Evolutionary conservation across 2,113 vertebrate genomes (phyloP).

Genomic region (Ellobius talpinus): DNA sequence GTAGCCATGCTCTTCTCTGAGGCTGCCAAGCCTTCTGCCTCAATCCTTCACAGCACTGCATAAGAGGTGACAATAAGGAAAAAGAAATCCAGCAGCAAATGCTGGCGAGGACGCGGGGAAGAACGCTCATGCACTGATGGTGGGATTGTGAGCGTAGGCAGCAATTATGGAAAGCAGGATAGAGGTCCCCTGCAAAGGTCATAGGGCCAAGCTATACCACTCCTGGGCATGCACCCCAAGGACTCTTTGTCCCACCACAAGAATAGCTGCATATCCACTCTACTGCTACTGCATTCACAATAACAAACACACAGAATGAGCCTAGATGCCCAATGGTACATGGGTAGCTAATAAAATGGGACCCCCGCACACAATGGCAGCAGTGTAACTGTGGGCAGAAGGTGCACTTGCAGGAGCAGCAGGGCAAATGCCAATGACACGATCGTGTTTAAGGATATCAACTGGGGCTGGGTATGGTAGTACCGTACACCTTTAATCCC

Average conservation of each 20-base stretch:
- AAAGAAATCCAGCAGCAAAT: background rate
- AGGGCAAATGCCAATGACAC: background rate
- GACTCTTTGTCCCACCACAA: background rate
- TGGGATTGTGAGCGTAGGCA: too few species aligned
- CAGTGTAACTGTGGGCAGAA: background rate
- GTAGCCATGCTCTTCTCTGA: background rate
- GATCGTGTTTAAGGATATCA: background rate
- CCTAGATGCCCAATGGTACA: background rate
- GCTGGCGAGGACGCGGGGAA: too few species aligned
- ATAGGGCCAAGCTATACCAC: too few species aligned
- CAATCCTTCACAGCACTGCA: background rate
- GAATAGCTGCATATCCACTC: background rate
- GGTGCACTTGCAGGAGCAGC: background rate
- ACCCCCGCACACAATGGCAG: background rate
- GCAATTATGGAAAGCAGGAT: background rate
- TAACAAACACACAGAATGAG: background rate
- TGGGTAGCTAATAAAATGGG: background rate
- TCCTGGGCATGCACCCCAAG: too few species aligned
- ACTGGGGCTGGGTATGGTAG: background rate
- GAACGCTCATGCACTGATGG: background rate
- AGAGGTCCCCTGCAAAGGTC: background rate
- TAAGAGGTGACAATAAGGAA: background rate
- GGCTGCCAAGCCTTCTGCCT: background rate
- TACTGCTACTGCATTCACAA: background rate
- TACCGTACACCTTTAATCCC: background rate